Base-by-base conservation (phyloP, 2,888 invertebrate species). In the Oegoconia quadripuncta region DNA sequence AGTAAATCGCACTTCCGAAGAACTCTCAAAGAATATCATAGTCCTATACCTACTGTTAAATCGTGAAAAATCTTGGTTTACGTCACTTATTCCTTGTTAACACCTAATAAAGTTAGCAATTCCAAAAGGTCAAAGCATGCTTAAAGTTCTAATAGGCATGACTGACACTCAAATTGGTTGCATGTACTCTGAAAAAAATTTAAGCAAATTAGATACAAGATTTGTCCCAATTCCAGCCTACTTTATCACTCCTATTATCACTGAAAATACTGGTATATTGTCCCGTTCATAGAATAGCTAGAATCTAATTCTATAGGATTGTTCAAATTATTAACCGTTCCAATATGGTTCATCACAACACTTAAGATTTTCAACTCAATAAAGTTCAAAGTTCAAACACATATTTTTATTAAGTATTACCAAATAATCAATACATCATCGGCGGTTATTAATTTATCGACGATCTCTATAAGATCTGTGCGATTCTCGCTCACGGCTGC, bases 401-500 rank as follows among this genome's bases (percentile, higher is more conserved):
- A 86, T 71, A 66, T 64, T 70, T 79, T 83, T 81, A 80, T 81
- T 82, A 69, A 55, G 46, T 70, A 71, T 72, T 66, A 77, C 67
- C 56, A 71, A 65, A 69, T 70, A 64, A 65, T 70, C 53, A 75
- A 65, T 83, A 86, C 84, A 86, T n/a, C n/a, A n/a, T 76, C 66
- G 61, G 65, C 72, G 73, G 66, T 67, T 56, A 64, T 52, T 55
- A 50, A 54, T 50, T 63, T 66, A 91, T 78, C 90, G 88, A 42
- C 91, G 89, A 61, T 91, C 91, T 52, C 91, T 86, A 61, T 91
- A 90, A 48, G 90, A 86, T 55, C 90, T 83, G 49, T 84, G 80
- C 40, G 89, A 83, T 49, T 90, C 90, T 60, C 90, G 86, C 30
- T 88, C 88, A 50, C 88, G 81, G 48, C 88, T 90, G 15, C 91